phyloP scores from a whole-genome alignment of 1,140 invertebrate species.

The Matsumurasca onukii region DNA sequence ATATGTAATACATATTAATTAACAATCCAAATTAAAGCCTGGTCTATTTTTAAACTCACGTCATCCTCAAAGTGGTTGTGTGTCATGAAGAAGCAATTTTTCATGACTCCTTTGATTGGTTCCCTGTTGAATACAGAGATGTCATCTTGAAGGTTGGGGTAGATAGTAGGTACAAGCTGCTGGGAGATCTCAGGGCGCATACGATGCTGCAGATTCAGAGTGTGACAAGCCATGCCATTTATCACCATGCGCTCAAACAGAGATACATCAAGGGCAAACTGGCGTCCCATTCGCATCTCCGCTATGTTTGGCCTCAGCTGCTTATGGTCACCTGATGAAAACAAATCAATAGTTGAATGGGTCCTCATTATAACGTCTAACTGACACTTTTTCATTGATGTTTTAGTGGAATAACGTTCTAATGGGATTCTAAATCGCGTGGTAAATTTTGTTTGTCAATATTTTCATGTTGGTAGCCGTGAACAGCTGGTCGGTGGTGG shows the following conservation, averaged over 20 bases:
- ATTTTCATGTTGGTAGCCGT: no score
- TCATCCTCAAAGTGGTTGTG: slow-evolving; percentile 56
- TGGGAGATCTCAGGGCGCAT: slow-evolving; percentile 65
- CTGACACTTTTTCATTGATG: no score
- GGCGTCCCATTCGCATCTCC: slow-evolving; percentile 56
- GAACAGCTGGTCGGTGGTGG: no score
- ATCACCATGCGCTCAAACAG: slow-evolving; percentile 73
- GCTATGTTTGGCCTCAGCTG: slow-evolving; percentile 68
- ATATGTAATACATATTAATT: no score
- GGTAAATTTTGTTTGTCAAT: no score
- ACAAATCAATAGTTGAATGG: no score
- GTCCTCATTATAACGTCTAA: no score
- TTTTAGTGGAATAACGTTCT: no score
- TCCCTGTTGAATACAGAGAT: slow-evolving; percentile 53
- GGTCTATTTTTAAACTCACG: no score
- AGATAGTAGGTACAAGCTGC: slow-evolving; percentile 62
- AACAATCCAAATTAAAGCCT: no score
- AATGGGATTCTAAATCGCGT: no score
- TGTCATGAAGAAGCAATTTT: slow-evolving; percentile 62
- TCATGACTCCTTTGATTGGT: slow-evolving; percentile 53
- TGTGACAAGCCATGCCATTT: slow-evolving; percentile 55
- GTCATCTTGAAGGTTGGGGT: slow-evolving; percentile 57
- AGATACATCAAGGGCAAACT: slow-evolving; percentile 67
- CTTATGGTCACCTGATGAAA: slow-evolving; percentile 72
- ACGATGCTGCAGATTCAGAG: slow-evolving; percentile 61